A percentile compares a stretch with the other conserved stretches of the same genome.
Conservation (phyloP, 2,113 vertebrate species). For the Pachycephala philippinensis region DNA sequence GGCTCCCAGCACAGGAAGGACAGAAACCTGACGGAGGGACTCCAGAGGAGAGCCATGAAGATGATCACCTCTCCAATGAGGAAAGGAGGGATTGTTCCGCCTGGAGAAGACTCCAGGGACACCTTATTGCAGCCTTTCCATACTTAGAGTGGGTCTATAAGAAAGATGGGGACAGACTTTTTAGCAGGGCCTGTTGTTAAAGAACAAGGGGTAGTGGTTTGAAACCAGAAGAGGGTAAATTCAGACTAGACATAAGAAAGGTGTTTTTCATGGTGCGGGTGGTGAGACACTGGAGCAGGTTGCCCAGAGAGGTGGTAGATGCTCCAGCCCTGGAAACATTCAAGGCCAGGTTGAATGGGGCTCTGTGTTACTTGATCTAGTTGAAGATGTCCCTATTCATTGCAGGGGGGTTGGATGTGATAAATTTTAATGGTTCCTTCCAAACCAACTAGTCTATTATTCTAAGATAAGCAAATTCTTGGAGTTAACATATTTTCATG, state of each 20-base stretch:
- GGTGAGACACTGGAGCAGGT: not conserved
- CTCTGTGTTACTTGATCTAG: not conserved
- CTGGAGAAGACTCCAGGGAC: not conserved
- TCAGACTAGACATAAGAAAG: not conserved
- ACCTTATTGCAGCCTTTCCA: fast-evolving
- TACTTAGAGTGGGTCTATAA: not conserved
- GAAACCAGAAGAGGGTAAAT: not conserved
- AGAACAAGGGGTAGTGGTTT: not conserved
- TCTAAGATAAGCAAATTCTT: not conserved
- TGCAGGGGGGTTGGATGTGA: not conserved
- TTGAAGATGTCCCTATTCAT: not conserved
- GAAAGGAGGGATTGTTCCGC: not conserved
- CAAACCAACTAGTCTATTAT: not conserved
- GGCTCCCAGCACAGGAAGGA: not conserved
- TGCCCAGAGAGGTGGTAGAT: not conserved
- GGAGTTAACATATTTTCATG: not conserved
- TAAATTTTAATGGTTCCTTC: not conserved
- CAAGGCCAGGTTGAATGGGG: fast-evolving
- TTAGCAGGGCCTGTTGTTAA: not conserved
- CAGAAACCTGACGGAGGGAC: fast-evolving
- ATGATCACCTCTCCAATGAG: not conserved
- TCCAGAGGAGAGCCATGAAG: not conserved
- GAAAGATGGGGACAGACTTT: not conserved
- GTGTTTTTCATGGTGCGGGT: fast-evolving
- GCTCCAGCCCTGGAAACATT: not conserved